Evolutionary conservation across 2,888 invertebrate genomes (phyloP).

Genomic region (Acleris sparsana): DNA sequence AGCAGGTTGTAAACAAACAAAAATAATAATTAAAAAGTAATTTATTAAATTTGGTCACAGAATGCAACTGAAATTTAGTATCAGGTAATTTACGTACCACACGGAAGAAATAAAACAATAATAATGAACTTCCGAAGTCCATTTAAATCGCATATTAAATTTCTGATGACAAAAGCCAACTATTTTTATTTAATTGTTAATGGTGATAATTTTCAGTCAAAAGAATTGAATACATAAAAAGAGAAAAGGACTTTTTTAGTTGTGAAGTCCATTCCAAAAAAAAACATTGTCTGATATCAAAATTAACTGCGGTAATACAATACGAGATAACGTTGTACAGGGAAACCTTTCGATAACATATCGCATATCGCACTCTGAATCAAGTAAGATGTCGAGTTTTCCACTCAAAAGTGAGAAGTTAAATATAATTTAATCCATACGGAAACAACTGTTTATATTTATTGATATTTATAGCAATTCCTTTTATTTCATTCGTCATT

Average conservation of each 20-base stretch:
- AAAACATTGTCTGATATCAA: neutral
- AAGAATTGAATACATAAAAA: too few relatives aligned
- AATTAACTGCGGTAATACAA: slow-evolving; percentile 11
- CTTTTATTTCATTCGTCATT: too few relatives aligned
- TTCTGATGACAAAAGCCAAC: too few relatives aligned
- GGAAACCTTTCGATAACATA: slow-evolving; percentile 23
- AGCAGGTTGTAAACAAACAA: neutral
- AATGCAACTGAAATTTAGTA: neutral
- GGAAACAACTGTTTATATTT: neutral
- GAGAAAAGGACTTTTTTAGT: too few relatives aligned
- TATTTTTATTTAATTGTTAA: too few relatives aligned
- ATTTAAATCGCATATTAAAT: neutral
- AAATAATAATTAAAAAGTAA: neutral
- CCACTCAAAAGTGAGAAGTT: slow-evolving; percentile 18
- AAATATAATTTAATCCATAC: slow-evolving; percentile 22
- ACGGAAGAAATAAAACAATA: slow-evolving; percentile 10
- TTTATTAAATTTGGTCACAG: neutral
- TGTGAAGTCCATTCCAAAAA: too few relatives aligned
- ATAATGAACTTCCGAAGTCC: slow-evolving; percentile 3
- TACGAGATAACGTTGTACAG: slow-evolving; percentile 12
- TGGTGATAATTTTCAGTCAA: too few relatives aligned
- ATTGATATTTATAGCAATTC: neutral
- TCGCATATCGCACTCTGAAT: slow-evolving; percentile 19
- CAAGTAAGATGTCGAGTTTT: slow-evolving; percentile 24
- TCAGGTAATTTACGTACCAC: neutral